Base-by-base conservation (phyloP, 2,888 invertebrate genomes). In the Limenitis camilla region DNA sequence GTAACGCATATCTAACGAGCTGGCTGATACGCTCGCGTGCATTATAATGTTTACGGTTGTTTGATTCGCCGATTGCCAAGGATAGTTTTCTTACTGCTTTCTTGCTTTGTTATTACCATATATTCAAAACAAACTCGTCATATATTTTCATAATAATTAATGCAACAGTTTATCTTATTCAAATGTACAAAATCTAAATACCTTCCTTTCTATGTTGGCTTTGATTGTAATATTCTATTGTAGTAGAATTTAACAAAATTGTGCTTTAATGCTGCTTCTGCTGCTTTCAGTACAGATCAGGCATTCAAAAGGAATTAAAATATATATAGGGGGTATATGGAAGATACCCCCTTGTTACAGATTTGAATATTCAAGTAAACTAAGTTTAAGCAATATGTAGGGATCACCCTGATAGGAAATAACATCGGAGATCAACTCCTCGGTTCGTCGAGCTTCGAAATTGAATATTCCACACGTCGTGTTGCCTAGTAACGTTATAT, bases 1-100 rank as follows among this genome's bases (percentile, higher is more conserved):
- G 68, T 77, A 75, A 78, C 66, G 68, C 67, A 66, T 65, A 70
- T 74, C 67, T 71, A 74, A 76, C 65, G 63, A 63, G 59, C 65
- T 63, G 33, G 42, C 52, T 35, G 52, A 55, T 56, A 48, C 59
- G 60, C 55, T 61, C 52, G 62, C 55, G 52, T 59, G 57, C 58
- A 54, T 58, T 55, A 8, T 50, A 43, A 53, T 52, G 38, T 40
- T 32, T 51, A 45, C 43, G 41, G 36, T 35, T 40, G 36, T 56
- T 52, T 48, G 30, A 57, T 44, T 40, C 41, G 33, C 36, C 52
- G 40, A 36, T 28, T 44, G 39, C 44, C 33, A 33, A 38, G 42
- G 49, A 53, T 32, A 8, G 41, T 49, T 49, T 45, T 45, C 49
- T 40, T 40, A 44, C 40, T 41, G 40, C 27, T 11, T 31, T 44